These are phyloP conservation scores for Riparia riparia DNA, from an alignment of 2,113 vertebrate species.

Conservation along the genomic window DNA sequence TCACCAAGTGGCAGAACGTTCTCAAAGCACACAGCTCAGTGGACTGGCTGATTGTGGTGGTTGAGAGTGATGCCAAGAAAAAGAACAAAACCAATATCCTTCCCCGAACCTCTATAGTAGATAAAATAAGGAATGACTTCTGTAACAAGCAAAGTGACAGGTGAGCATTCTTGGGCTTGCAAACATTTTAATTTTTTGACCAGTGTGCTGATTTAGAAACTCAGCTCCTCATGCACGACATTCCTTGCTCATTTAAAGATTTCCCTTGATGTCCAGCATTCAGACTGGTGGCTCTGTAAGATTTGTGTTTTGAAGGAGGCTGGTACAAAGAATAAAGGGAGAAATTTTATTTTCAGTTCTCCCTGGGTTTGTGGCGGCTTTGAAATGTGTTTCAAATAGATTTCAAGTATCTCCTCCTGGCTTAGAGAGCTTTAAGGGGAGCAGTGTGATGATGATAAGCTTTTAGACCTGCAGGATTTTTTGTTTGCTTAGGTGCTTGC, in stretches of 20 bases:
- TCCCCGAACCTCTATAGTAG: constrained; percentile 94
- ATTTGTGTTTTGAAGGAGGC: not conserved
- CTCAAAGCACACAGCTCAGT: constrained; percentile 85
- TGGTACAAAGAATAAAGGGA: not conserved
- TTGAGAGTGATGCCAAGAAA: constrained; percentile 95
- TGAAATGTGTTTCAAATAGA: not conserved
- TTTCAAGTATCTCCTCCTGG: not conserved
- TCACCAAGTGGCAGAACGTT: constrained; percentile 94
- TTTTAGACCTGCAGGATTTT: not conserved
- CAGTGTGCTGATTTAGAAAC: not conserved
- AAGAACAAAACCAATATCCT: constrained; percentile 99
- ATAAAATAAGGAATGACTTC: constrained; percentile 98
- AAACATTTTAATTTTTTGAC: not conserved
- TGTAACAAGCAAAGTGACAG: constrained; percentile 99
- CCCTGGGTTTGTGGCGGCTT: not conserved
- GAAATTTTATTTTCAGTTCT: not conserved
- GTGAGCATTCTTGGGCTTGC: constrained; percentile 67
- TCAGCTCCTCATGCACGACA: not conserved
- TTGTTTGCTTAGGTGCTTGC: not conserved
- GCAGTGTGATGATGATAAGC: not conserved
- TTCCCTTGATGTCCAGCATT: not conserved
- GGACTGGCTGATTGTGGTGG: constrained; percentile 96
- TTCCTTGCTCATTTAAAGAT: not conserved
- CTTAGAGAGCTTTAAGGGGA: not conserved
- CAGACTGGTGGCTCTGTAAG: not conserved